Conservation (phyloP, 2,113 vertebrate genomes). For the Talpa occidentalis region DNA sequence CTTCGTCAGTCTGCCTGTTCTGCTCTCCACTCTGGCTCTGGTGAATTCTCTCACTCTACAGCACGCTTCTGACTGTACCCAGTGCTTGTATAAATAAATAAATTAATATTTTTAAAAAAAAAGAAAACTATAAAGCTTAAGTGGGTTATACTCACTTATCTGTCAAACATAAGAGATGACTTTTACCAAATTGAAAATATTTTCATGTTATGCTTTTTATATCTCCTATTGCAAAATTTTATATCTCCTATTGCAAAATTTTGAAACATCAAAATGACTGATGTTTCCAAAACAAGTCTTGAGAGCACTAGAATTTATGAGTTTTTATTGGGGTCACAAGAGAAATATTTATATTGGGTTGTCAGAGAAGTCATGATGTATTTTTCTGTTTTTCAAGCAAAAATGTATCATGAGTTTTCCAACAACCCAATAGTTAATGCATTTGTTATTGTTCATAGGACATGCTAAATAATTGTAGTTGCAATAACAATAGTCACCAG, state of each 20-base stretch:
- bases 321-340: not conserved
- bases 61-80: too few species aligned
- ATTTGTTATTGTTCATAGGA: constrained; percentile 57
- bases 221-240: not conserved
- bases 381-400: too few species aligned
- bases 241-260: not conserved
- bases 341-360: not conserved
- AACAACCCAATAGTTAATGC: not conserved
- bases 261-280: not conserved
- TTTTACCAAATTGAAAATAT: not conserved
- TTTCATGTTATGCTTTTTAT: not conserved
- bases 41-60: too few species aligned
- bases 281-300: not conserved
- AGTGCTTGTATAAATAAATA: too few species aligned
- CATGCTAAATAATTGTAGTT: constrained; percentile 45
- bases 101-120: too few species aligned
- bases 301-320: not conserved
- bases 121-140: not conserved
- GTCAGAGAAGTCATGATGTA: too few species aligned
- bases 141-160: not conserved
- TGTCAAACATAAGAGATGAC: not conserved
- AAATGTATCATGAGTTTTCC: too few species aligned
- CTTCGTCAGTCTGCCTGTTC: too few species aligned
- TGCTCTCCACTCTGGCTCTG: too few species aligned
- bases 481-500: constrained; percentile 29